phyloP scores from a whole-genome alignment of 2,113 vertebrate species.

The Phrynosoma blainvillii region DNA sequence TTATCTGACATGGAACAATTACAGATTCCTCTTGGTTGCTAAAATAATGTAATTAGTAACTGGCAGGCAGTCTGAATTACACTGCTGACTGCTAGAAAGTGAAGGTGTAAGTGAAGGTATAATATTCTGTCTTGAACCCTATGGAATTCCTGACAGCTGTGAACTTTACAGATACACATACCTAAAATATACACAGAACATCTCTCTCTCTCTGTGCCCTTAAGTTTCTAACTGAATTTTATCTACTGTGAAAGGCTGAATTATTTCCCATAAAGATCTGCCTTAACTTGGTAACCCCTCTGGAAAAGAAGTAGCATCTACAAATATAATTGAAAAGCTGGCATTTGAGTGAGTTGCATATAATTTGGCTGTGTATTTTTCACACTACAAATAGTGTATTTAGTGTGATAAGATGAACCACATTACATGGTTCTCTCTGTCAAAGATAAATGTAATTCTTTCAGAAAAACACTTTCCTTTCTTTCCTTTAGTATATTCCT shows the following conservation, averaged over 20 bases:
- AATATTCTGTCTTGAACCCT: constrained; percentile 42
- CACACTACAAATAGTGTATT: too few species aligned
- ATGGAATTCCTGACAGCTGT: constrained; percentile 31
- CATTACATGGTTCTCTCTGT: too few species aligned
- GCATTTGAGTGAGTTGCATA: too few species aligned
- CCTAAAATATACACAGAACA: not conserved
- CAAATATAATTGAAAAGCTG: too few species aligned
- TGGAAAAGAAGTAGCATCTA: too few species aligned
- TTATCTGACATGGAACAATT: constrained; percentile 56
- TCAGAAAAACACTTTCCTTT: too few species aligned
- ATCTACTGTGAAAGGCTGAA: constrained; percentile 25
- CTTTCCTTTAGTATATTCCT: too few species aligned
- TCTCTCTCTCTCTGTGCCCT: not conserved
- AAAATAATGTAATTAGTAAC: constrained; percentile 61
- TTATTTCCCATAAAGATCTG: constrained; percentile 38
- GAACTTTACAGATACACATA: not conserved
- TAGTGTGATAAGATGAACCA: too few species aligned
- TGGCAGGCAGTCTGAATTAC: constrained; percentile 52
- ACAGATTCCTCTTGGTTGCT: constrained; percentile 55
- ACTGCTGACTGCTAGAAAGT: constrained; percentile 49
- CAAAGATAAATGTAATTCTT: too few species aligned
- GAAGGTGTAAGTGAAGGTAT: constrained; percentile 5
- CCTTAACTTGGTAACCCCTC: not conserved
- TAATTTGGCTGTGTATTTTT: too few species aligned
- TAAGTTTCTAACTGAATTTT: constrained; percentile 9